Evolutionary conservation across 2,113 vertebrate species (phyloP).

Genomic region (Ptychochromis oligacanthus): DNA sequence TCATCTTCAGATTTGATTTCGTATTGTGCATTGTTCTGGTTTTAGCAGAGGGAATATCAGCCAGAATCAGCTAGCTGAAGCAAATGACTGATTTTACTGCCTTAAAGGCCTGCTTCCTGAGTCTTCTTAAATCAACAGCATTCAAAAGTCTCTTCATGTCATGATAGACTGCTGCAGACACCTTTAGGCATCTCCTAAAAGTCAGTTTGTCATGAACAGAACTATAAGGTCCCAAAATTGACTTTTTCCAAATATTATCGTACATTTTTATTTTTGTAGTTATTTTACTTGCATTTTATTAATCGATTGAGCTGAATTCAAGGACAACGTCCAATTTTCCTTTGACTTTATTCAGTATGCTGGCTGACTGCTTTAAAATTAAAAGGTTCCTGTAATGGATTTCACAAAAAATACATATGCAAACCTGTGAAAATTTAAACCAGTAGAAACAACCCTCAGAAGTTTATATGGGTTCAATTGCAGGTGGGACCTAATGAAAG

Average conservation of each 20-base stretch:
- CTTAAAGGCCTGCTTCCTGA: background rate
- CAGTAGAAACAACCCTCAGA: background rate
- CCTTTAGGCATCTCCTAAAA: background rate
- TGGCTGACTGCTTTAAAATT: background rate
- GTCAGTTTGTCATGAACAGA: background rate
- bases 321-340: background rate
- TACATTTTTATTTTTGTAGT: too few relatives aligned
- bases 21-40: background rate
- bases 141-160: background rate
- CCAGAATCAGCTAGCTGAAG: too few relatives aligned
- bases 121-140: background rate
- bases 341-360: background rate
- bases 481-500: constrained; percentile 2
- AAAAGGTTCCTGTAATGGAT: background rate
- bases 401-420: background rate
- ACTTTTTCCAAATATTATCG: too few relatives aligned
- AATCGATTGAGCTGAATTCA: background rate
- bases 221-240: background rate
- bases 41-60: background rate
- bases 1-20: background rate
- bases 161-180: background rate
- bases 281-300: too few relatives aligned
- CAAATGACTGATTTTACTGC: background rate
- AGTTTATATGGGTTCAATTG: background rate
- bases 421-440: constrained; percentile 47